Evolutionary conservation across 2,113 vertebrate species (phyloP).

Genomic region (Laterallus jamaicensis): DNA sequence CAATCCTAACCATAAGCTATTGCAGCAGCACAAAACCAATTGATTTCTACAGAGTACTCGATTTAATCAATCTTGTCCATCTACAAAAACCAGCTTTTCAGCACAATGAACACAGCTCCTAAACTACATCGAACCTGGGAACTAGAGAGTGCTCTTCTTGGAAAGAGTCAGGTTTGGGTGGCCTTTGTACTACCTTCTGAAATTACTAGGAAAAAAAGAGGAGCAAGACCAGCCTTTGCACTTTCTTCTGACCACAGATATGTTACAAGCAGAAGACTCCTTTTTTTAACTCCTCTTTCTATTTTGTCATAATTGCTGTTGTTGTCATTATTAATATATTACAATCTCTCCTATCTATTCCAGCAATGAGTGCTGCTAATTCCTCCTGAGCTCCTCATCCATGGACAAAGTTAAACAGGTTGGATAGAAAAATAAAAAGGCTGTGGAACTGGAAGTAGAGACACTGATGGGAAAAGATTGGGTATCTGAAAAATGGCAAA

Average conservation of each 20-base stretch:
- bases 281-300: background rate
- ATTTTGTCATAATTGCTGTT: background rate
- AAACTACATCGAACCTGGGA: background rate
- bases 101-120: background rate
- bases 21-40: background rate
- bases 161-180: background rate
- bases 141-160: background rate
- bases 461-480: background rate
- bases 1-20: background rate
- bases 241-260: background rate
- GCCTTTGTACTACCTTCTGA: background rate
- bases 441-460: background rate
- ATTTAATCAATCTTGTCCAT: background rate
- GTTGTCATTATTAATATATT: background rate
- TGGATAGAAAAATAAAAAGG: background rate
- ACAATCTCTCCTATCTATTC: background rate
- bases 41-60: background rate
- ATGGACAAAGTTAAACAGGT: background rate
- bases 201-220: background rate
- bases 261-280: background rate
- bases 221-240: background rate
- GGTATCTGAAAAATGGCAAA: background rate
- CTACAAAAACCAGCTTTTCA: background rate
- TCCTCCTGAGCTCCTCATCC: background rate
- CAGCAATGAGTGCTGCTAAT: background rate